Percentiles rank a stretch among this genome's conserved stretches.
phyloP scores from a whole-genome alignment of 2,113 vertebrate species.

The Aleadryas rufinucha region DNA sequence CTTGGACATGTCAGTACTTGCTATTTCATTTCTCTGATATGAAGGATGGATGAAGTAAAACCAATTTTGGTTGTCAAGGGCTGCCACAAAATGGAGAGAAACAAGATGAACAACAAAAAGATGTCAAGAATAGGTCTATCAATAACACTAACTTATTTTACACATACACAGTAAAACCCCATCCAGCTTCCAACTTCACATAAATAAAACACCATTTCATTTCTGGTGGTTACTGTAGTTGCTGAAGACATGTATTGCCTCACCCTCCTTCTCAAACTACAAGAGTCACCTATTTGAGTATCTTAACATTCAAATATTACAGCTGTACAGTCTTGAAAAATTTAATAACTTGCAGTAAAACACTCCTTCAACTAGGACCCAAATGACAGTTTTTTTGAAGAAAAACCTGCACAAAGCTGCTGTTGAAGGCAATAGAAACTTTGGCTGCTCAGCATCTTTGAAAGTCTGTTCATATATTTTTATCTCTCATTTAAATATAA shows the following conservation, averaged over 20 bases:
- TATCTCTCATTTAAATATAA: slow-evolving; percentile 36
- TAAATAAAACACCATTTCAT: slow-evolving; percentile 42
- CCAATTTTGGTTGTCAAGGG: slow-evolving; percentile 65
- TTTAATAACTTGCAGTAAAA: slow-evolving; percentile 53
- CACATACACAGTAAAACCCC: slow-evolving; percentile 41
- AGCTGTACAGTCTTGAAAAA: not conserved
- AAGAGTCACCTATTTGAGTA: not conserved
- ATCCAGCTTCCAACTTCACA: slow-evolving; percentile 43
- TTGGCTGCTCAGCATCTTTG: not conserved
- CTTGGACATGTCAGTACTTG: slow-evolving; percentile 42
- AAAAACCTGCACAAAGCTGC: not conserved
- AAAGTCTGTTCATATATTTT: not conserved
- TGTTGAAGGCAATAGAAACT: not conserved
- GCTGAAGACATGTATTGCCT: slow-evolving; percentile 43
- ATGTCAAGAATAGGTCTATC: slow-evolving; percentile 61
- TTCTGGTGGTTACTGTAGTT: slow-evolving; percentile 42
- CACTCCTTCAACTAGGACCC: not conserved
- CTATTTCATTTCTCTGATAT: slow-evolving; percentile 47
- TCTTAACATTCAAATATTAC: slow-evolving; percentile 5
- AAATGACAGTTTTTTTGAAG: not conserved
- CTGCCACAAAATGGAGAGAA: slow-evolving; percentile 55
- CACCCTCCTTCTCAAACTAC: not conserved
- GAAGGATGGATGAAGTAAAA: slow-evolving; percentile 66
- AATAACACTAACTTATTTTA: slow-evolving; percentile 65
- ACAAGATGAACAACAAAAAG: slow-evolving; percentile 38